Base-by-base conservation (phyloP, 2,113 vertebrate genomes). In the Stigmatopora argus region DNA sequence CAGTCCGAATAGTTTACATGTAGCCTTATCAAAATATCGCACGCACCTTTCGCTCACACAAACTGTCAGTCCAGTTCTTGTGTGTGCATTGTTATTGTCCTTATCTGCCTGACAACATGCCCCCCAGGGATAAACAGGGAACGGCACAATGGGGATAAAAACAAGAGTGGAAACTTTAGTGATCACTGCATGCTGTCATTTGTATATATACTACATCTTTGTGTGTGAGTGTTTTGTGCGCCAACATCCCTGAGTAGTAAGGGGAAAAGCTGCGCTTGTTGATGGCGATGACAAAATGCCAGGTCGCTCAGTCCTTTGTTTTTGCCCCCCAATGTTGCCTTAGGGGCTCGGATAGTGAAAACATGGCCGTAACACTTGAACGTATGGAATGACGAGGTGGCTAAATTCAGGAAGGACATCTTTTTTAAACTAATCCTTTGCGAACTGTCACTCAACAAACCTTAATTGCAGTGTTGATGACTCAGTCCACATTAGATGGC, bases 21-120 rank as follows among this genome's bases (percentile, higher is more conserved):
- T 60, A 47, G 41, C 56, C 79, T 87, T 87, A 85, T 87, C 84
- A 10, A 78, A 83, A 78, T 71, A 79, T 81, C 65, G 38, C 82
- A 75, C 71, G 72, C 75, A 65, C 75, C 73, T 78, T 85, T 77
- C 67, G 9, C 64, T 71, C 65, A 75, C 71, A n/a, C 82, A 77
- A 82, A 84, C 78, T 75, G 74, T 73, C 75, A 73, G 78, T 77
- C 12, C 64, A 34, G 52, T 67, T 74, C 64, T 64, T 57, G 70
- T 44, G 53, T 31, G 1, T 53, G 71, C 79, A 87, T 84, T 86
- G 84, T 83, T 77, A 59, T 70, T 62, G 62, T 69, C 64, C 82
- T 87, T 87, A 87, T 87, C 84, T 83, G 67, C 44, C 74, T 83
- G 81, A 85, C 81, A 85, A 72, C 81, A 71, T 83, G 73, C 62